Evolutionary conservation across 2,888 invertebrate species (phyloP).

Genomic region (Dasypolia templi): DNA sequence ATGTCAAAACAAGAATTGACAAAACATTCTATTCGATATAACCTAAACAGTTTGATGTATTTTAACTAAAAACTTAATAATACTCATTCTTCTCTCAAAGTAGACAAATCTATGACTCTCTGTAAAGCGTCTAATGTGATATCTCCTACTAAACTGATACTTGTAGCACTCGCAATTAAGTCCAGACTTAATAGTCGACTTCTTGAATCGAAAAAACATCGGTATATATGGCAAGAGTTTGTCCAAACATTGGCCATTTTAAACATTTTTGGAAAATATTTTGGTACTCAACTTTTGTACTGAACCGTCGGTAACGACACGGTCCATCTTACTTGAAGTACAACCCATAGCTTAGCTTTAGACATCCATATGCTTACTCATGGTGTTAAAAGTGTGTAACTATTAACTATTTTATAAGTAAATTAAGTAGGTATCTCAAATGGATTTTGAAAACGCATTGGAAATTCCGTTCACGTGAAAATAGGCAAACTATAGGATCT

Average conservation of each 20-base stretch:
- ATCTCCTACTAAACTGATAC: slow-evolving; percentile 62
- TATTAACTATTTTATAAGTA: slow-evolving; percentile 84
- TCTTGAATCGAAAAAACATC: slow-evolving; percentile 58
- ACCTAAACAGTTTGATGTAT: slow-evolving; percentile 13
- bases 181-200: slow-evolving; percentile 65
- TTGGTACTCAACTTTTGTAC: slow-evolving; percentile 89
- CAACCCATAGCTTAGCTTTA: slow-evolving; percentile 85
- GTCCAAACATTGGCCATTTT: slow-evolving; percentile 63
- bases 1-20: slow-evolving; percentile 12
- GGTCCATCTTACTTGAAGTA: slow-evolving; percentile 86
- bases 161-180: slow-evolving; percentile 65
- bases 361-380: slow-evolving; percentile 79
- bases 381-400: slow-evolving; percentile 73
- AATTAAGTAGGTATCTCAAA: slow-evolving; percentile 78
- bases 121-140: slow-evolving; percentile 69
- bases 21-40: not conserved
- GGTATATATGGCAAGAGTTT: slow-evolving; percentile 54
- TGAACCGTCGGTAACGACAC: slow-evolving; percentile 82
- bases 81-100: slow-evolving; percentile 34
- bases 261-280: slow-evolving; percentile 83
- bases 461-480: slow-evolving; percentile 64
- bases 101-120: slow-evolving; percentile 51
- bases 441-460: slow-evolving; percentile 77
- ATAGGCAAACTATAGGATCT: slow-evolving; percentile 60
- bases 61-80: slow-evolving; percentile 34